Conservation (phyloP, 2,888 invertebrate species). For the Ophion costatus region DNA sequence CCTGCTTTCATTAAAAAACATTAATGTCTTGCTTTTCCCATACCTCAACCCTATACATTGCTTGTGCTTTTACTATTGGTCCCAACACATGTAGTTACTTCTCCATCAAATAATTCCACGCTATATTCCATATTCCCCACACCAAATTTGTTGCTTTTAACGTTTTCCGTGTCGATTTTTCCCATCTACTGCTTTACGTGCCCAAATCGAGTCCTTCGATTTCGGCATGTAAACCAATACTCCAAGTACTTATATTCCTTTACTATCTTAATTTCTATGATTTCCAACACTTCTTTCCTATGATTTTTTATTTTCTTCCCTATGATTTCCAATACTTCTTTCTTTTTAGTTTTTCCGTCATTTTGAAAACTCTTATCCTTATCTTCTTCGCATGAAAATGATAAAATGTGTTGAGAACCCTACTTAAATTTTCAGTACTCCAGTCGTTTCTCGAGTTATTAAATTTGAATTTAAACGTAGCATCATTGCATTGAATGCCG, state of each 20-base stretch:
- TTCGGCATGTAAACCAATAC: constrained; percentile 9
- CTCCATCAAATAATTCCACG: not conserved
- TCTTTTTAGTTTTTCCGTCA: constrained; percentile 1
- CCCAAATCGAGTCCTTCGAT: constrained; percentile 16
- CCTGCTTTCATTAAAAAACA: not conserved
- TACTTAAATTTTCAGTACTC: not conserved
- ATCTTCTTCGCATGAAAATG: constrained; percentile 4
- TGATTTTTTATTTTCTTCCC: not conserved
- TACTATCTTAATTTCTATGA: not conserved
- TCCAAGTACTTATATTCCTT: constrained; percentile 18
- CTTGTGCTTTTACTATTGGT: not conserved
- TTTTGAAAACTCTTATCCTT: constrained; percentile 10
- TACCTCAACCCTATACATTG: not conserved
- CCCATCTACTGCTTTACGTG: not conserved
- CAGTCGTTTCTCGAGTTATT: not conserved
- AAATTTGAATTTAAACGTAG: not conserved
- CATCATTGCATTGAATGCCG: not conserved
- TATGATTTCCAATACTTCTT: constrained; percentile 14
- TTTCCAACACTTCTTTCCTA: too few relatives aligned
- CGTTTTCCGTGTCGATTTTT: constrained; percentile 30
- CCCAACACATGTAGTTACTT: not conserved
- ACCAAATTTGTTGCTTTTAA: constrained; percentile 23
- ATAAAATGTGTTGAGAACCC: not conserved
- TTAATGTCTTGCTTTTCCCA: not conserved
- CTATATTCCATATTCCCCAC: constrained; percentile 12